These are phyloP conservation scores for Otus scops DNA, from an alignment of 2,797 vertebrate genomes.

Conservation along the genomic window DNA sequence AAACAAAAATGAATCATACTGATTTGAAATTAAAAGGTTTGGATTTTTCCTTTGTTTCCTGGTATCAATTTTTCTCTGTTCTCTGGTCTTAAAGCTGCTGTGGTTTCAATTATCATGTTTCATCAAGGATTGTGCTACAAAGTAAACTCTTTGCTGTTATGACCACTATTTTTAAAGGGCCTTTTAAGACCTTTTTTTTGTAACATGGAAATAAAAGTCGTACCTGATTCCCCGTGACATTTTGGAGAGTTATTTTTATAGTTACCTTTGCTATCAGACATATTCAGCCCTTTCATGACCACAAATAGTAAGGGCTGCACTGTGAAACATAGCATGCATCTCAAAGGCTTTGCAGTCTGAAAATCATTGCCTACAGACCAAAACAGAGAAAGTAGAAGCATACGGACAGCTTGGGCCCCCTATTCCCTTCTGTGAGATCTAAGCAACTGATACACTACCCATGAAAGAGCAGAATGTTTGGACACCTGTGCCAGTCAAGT, in stretches of 20 bases:
- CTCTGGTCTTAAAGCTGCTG: not conserved
- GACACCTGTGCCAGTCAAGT: slow-evolving; percentile 40
- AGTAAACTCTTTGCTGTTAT: not conserved
- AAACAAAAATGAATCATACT: not conserved
- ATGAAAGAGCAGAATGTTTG: slow-evolving; percentile 45
- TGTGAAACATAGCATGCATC: not conserved
- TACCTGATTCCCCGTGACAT: not conserved
- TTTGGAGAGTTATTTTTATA: not conserved
- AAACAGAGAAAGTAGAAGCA: slow-evolving; percentile 4
- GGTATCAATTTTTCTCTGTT: not conserved
- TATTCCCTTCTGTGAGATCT: not conserved
- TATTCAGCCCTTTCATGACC: not conserved
- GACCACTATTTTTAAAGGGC: not conserved
- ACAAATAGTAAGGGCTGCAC: not conserved
- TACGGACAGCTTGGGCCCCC: not conserved
- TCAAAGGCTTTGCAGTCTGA: not conserved
- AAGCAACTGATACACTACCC: not conserved
- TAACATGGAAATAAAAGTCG: not conserved
- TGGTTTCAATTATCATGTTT: not conserved
- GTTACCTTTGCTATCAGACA: not conserved
- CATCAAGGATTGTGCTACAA: not conserved
- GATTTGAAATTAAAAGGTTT: not conserved
- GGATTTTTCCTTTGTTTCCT: not conserved
- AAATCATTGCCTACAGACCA: not conserved
- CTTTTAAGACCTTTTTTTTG: not conserved